Base-by-base conservation (phyloP, 2,888 invertebrate species). In the Corythucha ciliata region DNA sequence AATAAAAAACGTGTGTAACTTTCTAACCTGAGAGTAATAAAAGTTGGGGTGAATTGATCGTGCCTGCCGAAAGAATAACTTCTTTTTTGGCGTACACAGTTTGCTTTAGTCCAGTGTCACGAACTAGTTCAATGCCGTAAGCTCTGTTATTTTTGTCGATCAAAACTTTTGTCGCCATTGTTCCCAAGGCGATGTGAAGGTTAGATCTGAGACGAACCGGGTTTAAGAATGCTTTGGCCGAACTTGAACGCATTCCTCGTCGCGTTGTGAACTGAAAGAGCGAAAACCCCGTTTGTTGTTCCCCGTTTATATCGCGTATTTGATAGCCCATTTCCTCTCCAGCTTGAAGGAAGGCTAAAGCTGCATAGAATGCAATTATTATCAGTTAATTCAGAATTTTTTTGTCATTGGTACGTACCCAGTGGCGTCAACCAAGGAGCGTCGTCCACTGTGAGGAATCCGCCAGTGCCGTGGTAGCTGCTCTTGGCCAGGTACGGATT, bases 291-390 rank as follows among this genome's bases (percentile, higher is more conserved):
- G 90, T 88, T 67, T 91, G 91, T 61, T 84, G 77, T 1, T 75
- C 83, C 0, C 89, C 90, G 65, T 92, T 92, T 1, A 88, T 76
- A 68, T 92, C 92, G 1, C 82, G 67, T 49, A 88, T 78, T 51
- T 88, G 85, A 69, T 90, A 91, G 21, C 90, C 90, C 83, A 89
- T 84, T 68, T 91, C 90, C 66, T 87, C 81, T n/a, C 84, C 90
- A 0, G 89, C 90, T 72, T 90, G 84, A 1, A 91, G 69, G 62
- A 90, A 86, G 0, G 89, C 88, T 0, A 82, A 77, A 0, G 87
- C 63, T 63, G 56, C 14, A 42, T 41, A 34, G 6, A 18, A 34
- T 14, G 16, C 14, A 34, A 34, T 12, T 34, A 18, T 8, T n/a
- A 36, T n/a, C 29, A 29, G 29, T 29, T 29, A 10, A 29, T 29